phyloP scores from a whole-genome alignment of 2,888 invertebrate genomes.

The Macrostomum cliftonense region DNA sequence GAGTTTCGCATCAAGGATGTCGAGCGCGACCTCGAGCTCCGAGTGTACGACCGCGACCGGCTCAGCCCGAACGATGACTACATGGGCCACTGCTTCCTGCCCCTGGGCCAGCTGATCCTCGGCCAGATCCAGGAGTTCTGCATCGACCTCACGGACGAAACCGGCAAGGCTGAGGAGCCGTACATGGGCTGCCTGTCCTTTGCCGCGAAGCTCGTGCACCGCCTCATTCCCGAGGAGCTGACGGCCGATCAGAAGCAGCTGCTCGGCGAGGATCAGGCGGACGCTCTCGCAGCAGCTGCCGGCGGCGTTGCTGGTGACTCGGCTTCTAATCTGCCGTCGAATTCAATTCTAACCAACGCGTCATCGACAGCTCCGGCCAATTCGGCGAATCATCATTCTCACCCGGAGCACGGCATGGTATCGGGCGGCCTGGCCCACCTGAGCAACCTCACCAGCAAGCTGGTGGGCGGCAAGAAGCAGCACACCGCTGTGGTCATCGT shows the following conservation, averaged over 20 bases:
- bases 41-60: constrained; percentile 89
- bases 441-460: constrained; percentile 47
- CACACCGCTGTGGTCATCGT: constrained; percentile 73
- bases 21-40: constrained; percentile 23
- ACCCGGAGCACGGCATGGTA: constrained; percentile 8
- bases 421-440: constrained; percentile 89
- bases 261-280: no score
- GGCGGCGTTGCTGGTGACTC: no score
- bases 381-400: neutral
- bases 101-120: neutral
- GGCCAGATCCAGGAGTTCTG: constrained; percentile 50
- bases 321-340: no score
- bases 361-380: no score
- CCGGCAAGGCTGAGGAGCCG: constrained; percentile 44
- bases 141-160: constrained; percentile 57
- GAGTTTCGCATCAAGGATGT: constrained; percentile 46
- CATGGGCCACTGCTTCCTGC: constrained; percentile 52
- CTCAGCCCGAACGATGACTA: constrained; percentile 71
- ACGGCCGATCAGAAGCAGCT: no score
- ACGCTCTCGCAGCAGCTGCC: no score
- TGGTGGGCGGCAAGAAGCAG: constrained; percentile 21
- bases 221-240: no score
- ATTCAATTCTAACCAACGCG: neutral
- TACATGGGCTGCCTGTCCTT: constrained; percentile 63
- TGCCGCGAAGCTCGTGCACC: constrained; percentile 59